These are phyloP conservation scores for Hydrolagus colliei DNA, from an alignment of 2,797 vertebrate genomes.

Conservation along the genomic window DNA sequence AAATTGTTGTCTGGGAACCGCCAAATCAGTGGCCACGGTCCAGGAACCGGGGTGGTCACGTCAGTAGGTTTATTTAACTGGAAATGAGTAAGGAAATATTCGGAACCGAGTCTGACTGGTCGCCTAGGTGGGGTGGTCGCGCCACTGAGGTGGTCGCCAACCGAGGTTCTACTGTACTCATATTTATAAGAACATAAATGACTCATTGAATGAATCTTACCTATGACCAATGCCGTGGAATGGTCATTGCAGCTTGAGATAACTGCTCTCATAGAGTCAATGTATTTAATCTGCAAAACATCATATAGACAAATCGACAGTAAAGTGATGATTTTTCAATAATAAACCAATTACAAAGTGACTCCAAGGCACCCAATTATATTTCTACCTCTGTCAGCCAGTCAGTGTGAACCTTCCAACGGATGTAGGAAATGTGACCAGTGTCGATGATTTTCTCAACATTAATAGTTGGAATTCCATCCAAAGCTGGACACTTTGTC, in stretches of 20 bases:
- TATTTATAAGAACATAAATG: no score
- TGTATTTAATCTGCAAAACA: slow-evolving; percentile 41
- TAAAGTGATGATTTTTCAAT: not conserved
- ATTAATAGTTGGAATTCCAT: slow-evolving; percentile 38
- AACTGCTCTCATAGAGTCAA: slow-evolving; percentile 39
- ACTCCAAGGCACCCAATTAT: not conserved
- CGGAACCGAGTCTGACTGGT: no score
- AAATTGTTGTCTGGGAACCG: no score
- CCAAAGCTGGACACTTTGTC: slow-evolving; percentile 39
- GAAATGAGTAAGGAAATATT: no score
- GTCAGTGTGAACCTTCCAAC: slow-evolving; percentile 43
- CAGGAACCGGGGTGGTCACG: no score
- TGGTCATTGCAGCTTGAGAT: slow-evolving; percentile 45
- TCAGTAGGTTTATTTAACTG: no score
- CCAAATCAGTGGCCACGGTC: no score
- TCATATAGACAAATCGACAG: not conserved
- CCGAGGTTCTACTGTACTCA: no score
- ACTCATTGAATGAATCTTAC: slow-evolving; percentile 6
- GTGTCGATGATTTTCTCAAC: slow-evolving; percentile 34
- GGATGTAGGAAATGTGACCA: slow-evolving; percentile 31
- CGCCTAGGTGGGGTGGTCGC: no score
- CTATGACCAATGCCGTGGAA: slow-evolving; percentile 37
- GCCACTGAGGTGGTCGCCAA: no score
- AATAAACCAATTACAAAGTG: not conserved
- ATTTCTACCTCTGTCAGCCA: slow-evolving; percentile 43